These are phyloP conservation scores for Poeciliopsis paucimaculata DNA, from an alignment of 2,797 vertebrate species.

Conservation along the genomic window DNA sequence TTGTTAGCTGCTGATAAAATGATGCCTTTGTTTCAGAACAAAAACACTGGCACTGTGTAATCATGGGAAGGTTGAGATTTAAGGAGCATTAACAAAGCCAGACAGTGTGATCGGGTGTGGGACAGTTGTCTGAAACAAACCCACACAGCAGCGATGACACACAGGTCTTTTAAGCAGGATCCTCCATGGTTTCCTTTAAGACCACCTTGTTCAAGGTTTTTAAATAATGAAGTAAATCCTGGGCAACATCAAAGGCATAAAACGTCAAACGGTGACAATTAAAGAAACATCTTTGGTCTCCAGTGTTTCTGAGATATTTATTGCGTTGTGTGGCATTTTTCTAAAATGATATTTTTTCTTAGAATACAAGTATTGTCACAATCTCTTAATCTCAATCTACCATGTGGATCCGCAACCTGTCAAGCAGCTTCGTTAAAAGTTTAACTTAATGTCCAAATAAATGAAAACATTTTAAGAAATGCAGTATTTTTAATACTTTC, in stretches of 20 bases:
- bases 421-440: background rate
- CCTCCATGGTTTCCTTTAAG: background rate
- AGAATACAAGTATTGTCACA: background rate
- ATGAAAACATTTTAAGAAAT: background rate
- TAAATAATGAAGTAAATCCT: background rate
- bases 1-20: conserved; percentile 9
- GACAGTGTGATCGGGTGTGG: conserved; percentile 65
- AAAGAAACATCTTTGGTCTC: background rate
- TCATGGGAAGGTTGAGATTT: conserved; percentile 65
- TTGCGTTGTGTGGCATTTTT: background rate
- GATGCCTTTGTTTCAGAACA: conserved; percentile 57
- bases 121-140: conserved; percentile 61
- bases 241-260: background rate
- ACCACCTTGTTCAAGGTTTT: background rate
- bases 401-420: background rate
- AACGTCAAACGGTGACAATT: too few species aligned
- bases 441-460: background rate
- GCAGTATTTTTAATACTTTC: background rate
- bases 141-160: conserved; percentile 24
- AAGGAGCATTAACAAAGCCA: conserved; percentile 65
- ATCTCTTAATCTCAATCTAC: background rate
- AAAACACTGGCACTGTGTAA: conserved; percentile 74
- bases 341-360: background rate
- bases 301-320: background rate
- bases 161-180: background rate